Conservation (phyloP, 2,113 vertebrate species). For the Xiphophorus couchianus region DNA sequence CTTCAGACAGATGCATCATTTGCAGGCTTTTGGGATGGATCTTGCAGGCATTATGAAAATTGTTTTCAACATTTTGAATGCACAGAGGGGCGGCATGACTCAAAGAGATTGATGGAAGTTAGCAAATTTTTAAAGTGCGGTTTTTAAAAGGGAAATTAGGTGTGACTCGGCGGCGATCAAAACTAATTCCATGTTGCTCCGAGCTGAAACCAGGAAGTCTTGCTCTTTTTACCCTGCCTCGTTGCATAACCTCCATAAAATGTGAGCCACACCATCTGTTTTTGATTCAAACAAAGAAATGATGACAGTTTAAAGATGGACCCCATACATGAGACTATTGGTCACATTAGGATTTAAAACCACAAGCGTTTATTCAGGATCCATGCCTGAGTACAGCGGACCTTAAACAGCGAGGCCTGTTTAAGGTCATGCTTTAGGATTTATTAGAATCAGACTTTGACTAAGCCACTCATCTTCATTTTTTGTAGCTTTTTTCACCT, state of each 20-base stretch:
- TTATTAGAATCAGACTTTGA: neutral
- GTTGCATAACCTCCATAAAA: slow-evolving; percentile 6
- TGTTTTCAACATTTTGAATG: slow-evolving; percentile 16
- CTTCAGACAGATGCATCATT: slow-evolving; percentile 39
- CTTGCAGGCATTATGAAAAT: slow-evolving; percentile 10
- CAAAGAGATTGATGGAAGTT: slow-evolving; percentile 26
- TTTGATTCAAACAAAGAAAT: slow-evolving; percentile 28
- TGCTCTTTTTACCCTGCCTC: neutral
- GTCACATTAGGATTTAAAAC: slow-evolving; percentile 2
- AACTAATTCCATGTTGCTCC: neutral
- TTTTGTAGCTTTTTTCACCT: too few species aligned
- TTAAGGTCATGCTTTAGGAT: neutral
- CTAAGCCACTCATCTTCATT: neutral
- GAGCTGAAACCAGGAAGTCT: neutral
- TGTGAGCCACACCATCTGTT: slow-evolving; percentile 17
- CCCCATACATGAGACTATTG: neutral
- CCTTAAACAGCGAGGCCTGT: neutral
- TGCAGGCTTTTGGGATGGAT: slow-evolving; percentile 15
- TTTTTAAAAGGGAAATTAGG: neutral
- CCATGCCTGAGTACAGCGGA: neutral
- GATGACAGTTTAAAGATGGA: neutral
- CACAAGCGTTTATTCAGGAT: slow-evolving; percentile 17
- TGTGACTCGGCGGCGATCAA: neutral
- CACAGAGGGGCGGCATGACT: neutral
- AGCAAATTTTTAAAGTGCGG: neutral